Evolutionary conservation across 2,113 vertebrate genomes (phyloP).

Genomic region (Nycticryphes semicollaris): DNA sequence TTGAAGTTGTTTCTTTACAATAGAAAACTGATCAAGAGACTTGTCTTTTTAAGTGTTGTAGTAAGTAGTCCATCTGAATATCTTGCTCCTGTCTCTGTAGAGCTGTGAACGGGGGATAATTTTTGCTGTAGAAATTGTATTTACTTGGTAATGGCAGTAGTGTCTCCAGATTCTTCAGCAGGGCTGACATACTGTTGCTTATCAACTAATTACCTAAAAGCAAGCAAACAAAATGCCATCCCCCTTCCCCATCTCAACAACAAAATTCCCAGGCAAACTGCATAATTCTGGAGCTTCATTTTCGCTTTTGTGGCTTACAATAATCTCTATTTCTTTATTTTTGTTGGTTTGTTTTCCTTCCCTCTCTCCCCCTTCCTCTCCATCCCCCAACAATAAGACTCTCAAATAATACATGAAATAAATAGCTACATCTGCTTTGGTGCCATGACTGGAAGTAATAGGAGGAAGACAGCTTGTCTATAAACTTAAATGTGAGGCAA

Average conservation of each 20-base stretch:
- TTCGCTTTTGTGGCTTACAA: not conserved
- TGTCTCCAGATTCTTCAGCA: not conserved
- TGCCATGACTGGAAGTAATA: not conserved
- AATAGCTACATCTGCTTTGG: not conserved
- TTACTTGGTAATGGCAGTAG: not conserved
- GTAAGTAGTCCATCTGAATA: not conserved
- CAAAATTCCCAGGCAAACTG: not conserved
- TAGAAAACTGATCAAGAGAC: not conserved
- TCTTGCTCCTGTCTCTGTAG: not conserved
- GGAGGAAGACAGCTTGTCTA: not conserved
- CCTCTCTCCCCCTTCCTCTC: rapidly evolving
- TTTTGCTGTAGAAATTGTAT: not conserved
- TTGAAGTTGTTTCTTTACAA: not conserved
- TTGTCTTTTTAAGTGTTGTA: not conserved
- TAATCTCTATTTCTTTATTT: not conserved
- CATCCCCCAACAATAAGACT: not conserved
- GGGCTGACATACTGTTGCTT: not conserved
- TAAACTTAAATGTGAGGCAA: not conserved
- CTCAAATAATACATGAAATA: not conserved
- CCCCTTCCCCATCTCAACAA: not conserved
- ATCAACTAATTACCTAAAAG: not conserved
- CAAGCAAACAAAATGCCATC: not conserved
- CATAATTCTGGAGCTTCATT: not conserved
- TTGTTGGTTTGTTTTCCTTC: not conserved
- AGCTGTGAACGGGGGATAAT: not conserved